Percentiles rank a stretch among this genome's conserved stretches.
These are phyloP conservation scores for Pyxicephalus adspersus DNA, from an alignment of 2,113 vertebrate species.

Conservation along the genomic window DNA sequence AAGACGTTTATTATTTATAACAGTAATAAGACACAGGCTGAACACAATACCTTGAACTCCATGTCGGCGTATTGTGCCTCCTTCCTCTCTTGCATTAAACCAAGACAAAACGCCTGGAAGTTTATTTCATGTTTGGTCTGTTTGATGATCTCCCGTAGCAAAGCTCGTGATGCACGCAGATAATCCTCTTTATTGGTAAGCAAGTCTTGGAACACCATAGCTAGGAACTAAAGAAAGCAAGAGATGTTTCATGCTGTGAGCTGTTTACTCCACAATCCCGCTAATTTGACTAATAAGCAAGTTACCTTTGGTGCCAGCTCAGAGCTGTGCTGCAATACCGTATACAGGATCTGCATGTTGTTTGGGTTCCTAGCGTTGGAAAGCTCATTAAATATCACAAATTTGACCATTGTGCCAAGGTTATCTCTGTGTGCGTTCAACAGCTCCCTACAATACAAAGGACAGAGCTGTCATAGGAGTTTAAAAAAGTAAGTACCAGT, in stretches of 20 bases:
- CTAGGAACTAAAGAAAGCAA: slow-evolving; percentile 82
- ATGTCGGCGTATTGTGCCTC: slow-evolving; percentile 88
- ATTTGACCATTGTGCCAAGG: slow-evolving; percentile 92
- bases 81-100: slow-evolving; percentile 96
- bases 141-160: slow-evolving; percentile 95
- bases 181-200: slow-evolving; percentile 96
- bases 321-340: slow-evolving; percentile 91
- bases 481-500: background rate
- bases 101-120: slow-evolving; percentile 96
- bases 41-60: slow-evolving; percentile 89
- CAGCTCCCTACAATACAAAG: slow-evolving; percentile 79
- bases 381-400: slow-evolving; percentile 95
- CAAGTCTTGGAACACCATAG: slow-evolving; percentile 98
- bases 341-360: slow-evolving; percentile 97
- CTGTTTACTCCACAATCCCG: background rate
- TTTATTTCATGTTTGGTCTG: slow-evolving; percentile 98
- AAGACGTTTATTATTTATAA: background rate
- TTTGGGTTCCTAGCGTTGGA: slow-evolving; percentile 97
- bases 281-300: background rate
- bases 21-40: background rate
- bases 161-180: slow-evolving; percentile 87
- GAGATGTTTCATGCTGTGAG: background rate
- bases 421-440: slow-evolving; percentile 94
- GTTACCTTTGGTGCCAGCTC: slow-evolving; percentile 94
- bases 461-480: background rate